These are phyloP conservation scores for Lagopus muta DNA, from an alignment of 2,113 vertebrate genomes.

Conservation along the genomic window DNA sequence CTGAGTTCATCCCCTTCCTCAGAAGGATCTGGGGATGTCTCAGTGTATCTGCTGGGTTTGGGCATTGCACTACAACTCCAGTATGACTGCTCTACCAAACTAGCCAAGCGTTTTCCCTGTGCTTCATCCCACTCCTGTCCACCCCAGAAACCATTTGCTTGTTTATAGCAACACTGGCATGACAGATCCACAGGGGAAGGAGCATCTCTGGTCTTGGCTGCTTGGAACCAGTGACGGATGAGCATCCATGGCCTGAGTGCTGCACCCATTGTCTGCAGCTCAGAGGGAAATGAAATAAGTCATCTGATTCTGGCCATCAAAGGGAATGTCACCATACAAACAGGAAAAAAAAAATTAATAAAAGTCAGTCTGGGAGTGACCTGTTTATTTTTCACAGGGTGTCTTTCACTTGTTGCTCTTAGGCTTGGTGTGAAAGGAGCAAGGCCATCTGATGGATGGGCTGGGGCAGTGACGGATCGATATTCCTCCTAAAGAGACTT, in stretches of 20 bases:
- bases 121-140: background rate
- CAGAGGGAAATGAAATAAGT: background rate
- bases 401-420: background rate
- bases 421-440: background rate
- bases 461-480: background rate
- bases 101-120: background rate
- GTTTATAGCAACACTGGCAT: background rate
- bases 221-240: background rate
- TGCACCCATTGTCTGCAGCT: background rate
- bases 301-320: background rate
- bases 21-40: background rate
- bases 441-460: background rate
- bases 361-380: background rate
- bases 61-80: background rate
- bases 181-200: background rate
- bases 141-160: background rate
- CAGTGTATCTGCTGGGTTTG: background rate
- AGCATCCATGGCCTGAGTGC: background rate
- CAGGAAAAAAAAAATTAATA: rapidly evolving
- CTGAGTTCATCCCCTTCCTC: background rate
- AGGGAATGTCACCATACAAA: background rate
- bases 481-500: background rate
- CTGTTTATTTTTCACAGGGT: background rate
- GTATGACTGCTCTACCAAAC: background rate
- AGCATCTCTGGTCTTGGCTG: background rate